Evolutionary conservation across 2,888 invertebrate genomes (phyloP).

Genomic region (Neoaliturus tenellus): DNA sequence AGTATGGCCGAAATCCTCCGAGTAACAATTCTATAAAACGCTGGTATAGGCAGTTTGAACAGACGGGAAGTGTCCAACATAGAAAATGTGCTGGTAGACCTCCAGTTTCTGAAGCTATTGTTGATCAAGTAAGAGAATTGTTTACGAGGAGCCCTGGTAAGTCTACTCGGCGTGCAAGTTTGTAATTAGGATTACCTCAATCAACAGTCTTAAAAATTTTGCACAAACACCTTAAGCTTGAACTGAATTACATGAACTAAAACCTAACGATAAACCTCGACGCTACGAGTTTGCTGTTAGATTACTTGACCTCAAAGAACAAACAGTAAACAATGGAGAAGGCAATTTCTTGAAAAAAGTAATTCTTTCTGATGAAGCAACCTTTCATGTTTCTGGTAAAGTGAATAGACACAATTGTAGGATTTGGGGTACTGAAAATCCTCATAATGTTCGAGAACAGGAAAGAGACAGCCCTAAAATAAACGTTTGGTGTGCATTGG

Average conservation of each 20-base stretch:
- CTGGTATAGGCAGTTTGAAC: slow-evolving; percentile 10
- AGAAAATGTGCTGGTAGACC: slow-evolving; percentile 42
- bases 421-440: slow-evolving; percentile 50
- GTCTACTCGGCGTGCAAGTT: slow-evolving; percentile 24
- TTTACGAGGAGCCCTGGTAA: slow-evolving; percentile 39
- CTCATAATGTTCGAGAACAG: slow-evolving; percentile 18
- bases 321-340: not conserved
- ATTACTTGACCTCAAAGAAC: not conserved
- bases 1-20: slow-evolving; percentile 40
- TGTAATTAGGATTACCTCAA: slow-evolving; percentile 23
- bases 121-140: slow-evolving; percentile 32
- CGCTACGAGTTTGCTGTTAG: not conserved
- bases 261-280: slow-evolving; percentile 16
- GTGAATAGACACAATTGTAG: slow-evolving; percentile 41
- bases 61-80: slow-evolving; percentile 37
- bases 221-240: slow-evolving; percentile 28
- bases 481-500: slow-evolving; percentile 49
- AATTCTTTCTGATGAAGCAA: slow-evolving; percentile 36
- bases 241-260: not conserved
- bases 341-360: not conserved
- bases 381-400: slow-evolving; percentile 39
- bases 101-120: slow-evolving; percentile 33
- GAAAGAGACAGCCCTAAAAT: slow-evolving; percentile 45
- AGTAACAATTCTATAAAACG: slow-evolving; percentile 25
- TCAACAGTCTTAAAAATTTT: slow-evolving; percentile 13